Base-by-base conservation (phyloP, 2,888 invertebrate species). In the Pheosia tremula region DNA sequence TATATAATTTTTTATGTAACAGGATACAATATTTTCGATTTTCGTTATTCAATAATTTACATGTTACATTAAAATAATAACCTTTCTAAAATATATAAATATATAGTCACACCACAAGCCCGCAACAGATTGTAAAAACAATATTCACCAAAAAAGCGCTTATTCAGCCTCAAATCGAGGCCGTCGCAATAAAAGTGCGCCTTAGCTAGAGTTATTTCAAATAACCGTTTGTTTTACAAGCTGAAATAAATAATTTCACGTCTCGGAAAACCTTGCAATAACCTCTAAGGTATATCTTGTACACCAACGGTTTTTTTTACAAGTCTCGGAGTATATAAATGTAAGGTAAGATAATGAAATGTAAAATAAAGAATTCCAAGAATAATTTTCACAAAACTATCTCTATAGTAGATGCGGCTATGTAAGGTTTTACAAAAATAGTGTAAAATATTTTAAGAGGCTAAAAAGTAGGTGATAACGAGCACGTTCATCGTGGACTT, bases 171-270 rank as follows among this genome's bases (percentile, higher is more conserved):
- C 63, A 77, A 82, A 86, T 83, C 79, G 77, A 76, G 85, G 84
- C 80, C 84, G 77, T 67, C 67, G 80, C 78, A 81, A 85, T 87
- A 85, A 85, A 87, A 83, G 72, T 80, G 79, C 78, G 80, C 80
- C 72, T 63, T 58, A 68, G 64, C 63, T 69, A 80, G 77, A 77
- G 77, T 67, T 79, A 76, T 57, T 58, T 58, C 62, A 60, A 62
- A 62, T 61, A 66, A 66, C 66, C 59, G 62, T 62, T 62, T 61
- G 64, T 59, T 62, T 58, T 10, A 41, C n/a, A 38, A 60, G 56
- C 59, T 59, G n/a, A 56, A 56, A 41, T 53, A 53, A 53, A 53
- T 53, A 37, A 38, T 56, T 56, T 56, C 13, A 56, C 38, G 13
- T 7, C 41, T 41, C 6, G 39, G 3, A 11, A 37, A 24, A 24